These are phyloP conservation scores for Caerostris darwini DNA, from an alignment of 1,140 invertebrate genomes.

Conservation along the genomic window DNA sequence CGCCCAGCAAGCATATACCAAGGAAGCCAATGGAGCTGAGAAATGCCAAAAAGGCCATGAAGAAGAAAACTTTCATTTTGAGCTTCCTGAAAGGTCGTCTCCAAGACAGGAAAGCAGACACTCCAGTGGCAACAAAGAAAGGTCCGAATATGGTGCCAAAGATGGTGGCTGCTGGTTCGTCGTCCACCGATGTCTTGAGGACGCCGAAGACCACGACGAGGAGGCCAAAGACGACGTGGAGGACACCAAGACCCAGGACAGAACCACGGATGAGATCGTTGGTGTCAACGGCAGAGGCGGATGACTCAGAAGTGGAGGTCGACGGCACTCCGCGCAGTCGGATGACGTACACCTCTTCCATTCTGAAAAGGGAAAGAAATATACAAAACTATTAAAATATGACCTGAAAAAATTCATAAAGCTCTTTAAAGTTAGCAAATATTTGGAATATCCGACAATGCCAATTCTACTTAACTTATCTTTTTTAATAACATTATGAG, in stretches of 20 bases:
- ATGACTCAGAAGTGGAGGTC: constrained; percentile 27
- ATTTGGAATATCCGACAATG: no score
- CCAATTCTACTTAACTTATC: no score
- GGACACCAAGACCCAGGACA: constrained; percentile 51
- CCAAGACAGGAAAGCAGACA: constrained; percentile 49
- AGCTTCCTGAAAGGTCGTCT: constrained; percentile 58
- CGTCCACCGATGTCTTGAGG: constrained; percentile 14
- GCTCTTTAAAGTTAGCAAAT: no score
- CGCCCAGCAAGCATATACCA: constrained; percentile 43
- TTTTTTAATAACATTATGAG: no score
- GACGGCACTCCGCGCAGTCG: constrained; percentile 53
- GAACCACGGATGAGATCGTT: constrained; percentile 60
- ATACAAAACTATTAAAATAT: no score
- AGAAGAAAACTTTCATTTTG: constrained; percentile 61
- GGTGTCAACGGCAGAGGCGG: constrained; percentile 24
- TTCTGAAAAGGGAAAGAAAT: constrained; percentile 19
- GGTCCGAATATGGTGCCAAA: constrained; percentile 71
- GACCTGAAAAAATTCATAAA: no score
- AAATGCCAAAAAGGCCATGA: not conserved
- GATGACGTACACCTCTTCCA: constrained; percentile 74
- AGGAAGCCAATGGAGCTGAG: constrained; percentile 6
- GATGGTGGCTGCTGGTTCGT: constrained; percentile 51
- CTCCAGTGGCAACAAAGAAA: constrained; percentile 46
- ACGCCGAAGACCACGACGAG: constrained; percentile 55
- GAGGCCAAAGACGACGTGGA: constrained; percentile 59